Evolutionary conservation across 2,888 invertebrate genomes (phyloP).

Genomic region (Lucinisca nassula): DNA sequence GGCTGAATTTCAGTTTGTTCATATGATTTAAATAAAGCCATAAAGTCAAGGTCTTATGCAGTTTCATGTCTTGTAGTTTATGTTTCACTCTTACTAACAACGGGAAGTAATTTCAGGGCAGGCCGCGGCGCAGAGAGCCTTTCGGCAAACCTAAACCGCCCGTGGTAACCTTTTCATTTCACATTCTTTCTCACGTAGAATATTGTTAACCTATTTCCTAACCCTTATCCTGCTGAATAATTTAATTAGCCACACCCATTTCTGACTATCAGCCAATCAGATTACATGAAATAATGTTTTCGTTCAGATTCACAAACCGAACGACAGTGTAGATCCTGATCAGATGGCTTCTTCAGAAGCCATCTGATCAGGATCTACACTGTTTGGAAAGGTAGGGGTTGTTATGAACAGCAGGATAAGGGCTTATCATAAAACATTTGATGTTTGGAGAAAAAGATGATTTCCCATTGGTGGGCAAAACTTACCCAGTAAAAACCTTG

Average conservation of each 20-base stretch:
- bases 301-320: too few species aligned
- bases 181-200: not conserved
- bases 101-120: not conserved
- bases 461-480: not conserved
- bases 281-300: too few species aligned
- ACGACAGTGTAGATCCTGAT: too few species aligned
- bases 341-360: too few species aligned
- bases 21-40: too few species aligned
- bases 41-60: not conserved
- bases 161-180: not conserved
- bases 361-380: too few species aligned
- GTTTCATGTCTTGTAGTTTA: not conserved
- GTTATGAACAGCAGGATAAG: too few species aligned
- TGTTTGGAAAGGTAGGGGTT: too few species aligned
- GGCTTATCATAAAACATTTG: slow-evolving; percentile 17
- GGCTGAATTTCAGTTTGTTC: too few species aligned
- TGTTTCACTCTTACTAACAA: not conserved
- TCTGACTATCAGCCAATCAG: too few species aligned
- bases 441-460: not conserved
- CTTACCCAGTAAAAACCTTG: not conserved
- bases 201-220: not conserved
- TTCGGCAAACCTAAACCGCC: slow-evolving; percentile 8
- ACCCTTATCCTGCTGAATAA: too few species aligned
- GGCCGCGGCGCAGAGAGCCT: not conserved
- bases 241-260: too few species aligned